Base-by-base conservation (phyloP, 2,888 invertebrate genomes). In the Tipula confusa region DNA sequence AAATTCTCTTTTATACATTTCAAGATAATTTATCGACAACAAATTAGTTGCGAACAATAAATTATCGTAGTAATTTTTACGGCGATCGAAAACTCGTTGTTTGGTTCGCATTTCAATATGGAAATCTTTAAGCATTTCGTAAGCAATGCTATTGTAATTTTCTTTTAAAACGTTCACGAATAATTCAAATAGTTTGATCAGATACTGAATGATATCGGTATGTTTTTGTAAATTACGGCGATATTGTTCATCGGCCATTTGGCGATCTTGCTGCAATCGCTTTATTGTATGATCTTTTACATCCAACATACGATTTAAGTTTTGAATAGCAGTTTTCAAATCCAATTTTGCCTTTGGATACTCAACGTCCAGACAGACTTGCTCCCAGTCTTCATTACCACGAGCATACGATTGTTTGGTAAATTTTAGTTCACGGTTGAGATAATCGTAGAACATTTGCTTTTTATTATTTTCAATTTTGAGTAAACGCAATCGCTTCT, bases 341-440 rank as follows among this genome's bases (percentile, higher is more conserved):
- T 89, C 89, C 0, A 86, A 83, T 2, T 86, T 86, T 83, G 88
- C 85, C 82, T 89, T 87, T 3, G 84, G 80, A 0, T 87, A 36
- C 83, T 88, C 88, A 0, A 89, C 86, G n/a, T 87, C 85, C 1
- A 84, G 84, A 82, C 87, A 87, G 84, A 88, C 86, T 1, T 86
- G 85, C 36, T 87, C 87, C 89, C 89, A 89, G 4, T 86, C 86
- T 0, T 85, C 84, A 15, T 83, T 85, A 15, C 87, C 87, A 3
- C 85, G 86, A 31, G 84, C 48, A 2, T 86, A 86, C 81, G 88
- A 87, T 31, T 86, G 86, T 64, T 87, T 86, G 15, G 87, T 86
- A 38, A 88, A 83, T 64, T 87, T 87, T 83, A 89, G 83, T 80
- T 89, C 89, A 0, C 87, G 86, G 6, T 84, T 84, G 2, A 89